phyloP scores from a whole-genome alignment of 2,113 vertebrate species.

The Amphiprion ocellaris region DNA sequence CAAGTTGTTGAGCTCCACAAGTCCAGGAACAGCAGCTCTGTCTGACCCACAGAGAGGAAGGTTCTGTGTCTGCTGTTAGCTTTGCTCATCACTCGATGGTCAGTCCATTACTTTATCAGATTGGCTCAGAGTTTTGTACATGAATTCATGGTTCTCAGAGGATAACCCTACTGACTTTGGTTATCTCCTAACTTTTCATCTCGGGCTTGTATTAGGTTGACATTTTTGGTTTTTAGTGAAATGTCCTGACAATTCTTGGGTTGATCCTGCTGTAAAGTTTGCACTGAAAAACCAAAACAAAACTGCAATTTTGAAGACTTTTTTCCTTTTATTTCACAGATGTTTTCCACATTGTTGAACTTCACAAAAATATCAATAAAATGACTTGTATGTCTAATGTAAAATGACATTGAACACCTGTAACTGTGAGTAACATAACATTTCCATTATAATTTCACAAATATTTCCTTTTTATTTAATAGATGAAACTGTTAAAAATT shows the following conservation, averaged over 20 bases:
- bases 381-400: no score
- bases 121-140: background rate
- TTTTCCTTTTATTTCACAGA: no score
- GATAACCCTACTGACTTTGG: background rate
- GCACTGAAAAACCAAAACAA: no score
- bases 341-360: no score
- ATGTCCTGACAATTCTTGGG: background rate
- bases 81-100: background rate
- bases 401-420: no score
- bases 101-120: background rate
- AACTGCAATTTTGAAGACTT: no score
- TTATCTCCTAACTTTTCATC: background rate
- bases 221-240: background rate
- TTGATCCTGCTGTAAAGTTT: background rate
- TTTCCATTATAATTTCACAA: no score
- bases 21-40: conserved; percentile 38
- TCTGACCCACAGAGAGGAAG: conserved; percentile 20
- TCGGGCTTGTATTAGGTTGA: background rate
- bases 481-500: no score
- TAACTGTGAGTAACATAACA: no score
- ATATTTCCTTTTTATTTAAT: no score
- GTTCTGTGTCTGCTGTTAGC: background rate
- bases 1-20: conserved; percentile 20
- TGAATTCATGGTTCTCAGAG: background rate
- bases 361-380: no score